Evolutionary conservation across 2,888 invertebrate genomes (phyloP).

Genomic region (Meteorus colon): DNA sequence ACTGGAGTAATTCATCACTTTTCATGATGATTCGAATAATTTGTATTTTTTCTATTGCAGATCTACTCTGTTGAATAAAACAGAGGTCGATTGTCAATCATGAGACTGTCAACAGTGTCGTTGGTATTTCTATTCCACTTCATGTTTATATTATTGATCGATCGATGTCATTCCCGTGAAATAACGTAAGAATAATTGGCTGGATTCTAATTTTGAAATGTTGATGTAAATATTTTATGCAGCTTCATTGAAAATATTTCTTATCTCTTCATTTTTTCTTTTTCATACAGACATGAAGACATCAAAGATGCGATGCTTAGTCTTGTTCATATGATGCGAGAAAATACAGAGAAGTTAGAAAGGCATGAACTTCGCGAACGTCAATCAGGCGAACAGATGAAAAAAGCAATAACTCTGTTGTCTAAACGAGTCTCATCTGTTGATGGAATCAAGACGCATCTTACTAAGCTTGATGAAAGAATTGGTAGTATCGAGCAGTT

Average conservation of each 20-base stretch:
- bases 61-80: background rate
- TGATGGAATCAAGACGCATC: conserved; percentile 81
- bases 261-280: background rate
- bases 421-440: conserved; percentile 78
- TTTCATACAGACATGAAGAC: conserved; percentile 65
- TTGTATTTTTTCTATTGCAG: background rate
- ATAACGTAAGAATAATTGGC: background rate
- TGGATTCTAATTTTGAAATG: background rate
- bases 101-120: background rate
- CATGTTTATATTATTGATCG: background rate
- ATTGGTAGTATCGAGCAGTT: conserved; percentile 79
- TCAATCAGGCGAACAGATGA: conserved; percentile 85
- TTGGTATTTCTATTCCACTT: background rate
- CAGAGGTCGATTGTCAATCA: background rate
- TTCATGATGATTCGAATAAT: background rate
- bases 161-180: conserved; percentile 7
- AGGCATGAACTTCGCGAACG: conserved; percentile 89
- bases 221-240: background rate
- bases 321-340: conserved; percentile 85
- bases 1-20: background rate
- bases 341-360: conserved; percentile 87
- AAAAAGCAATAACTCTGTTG: conserved; percentile 81
- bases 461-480: conserved; percentile 79
- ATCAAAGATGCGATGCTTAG: conserved; percentile 87
- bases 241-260: background rate